phyloP scores from a whole-genome alignment of 2,797 vertebrate species.

The Hemitrygon akajei region DNA sequence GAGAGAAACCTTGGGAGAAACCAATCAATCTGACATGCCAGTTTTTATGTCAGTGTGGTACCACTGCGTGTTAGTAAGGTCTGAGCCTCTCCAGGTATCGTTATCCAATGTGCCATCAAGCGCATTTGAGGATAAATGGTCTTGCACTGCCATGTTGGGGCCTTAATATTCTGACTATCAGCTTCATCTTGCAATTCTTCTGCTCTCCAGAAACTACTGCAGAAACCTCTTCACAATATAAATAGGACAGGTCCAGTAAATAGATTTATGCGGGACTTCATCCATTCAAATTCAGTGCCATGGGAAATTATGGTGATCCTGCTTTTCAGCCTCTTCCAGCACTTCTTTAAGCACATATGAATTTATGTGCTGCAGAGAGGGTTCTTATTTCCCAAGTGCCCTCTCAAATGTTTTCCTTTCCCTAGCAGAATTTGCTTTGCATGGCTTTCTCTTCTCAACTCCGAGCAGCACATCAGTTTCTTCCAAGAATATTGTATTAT shows the following conservation, averaged over 20 bases:
- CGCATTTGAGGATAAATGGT: background rate
- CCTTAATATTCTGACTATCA: background rate
- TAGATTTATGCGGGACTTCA: background rate
- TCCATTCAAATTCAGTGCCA: background rate
- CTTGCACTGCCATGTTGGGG: background rate
- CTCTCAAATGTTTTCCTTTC: background rate
- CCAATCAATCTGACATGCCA: background rate
- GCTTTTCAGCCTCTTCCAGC: background rate
- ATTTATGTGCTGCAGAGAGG: background rate
- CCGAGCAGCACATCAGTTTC: background rate
- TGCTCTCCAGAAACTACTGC: background rate
- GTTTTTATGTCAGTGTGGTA: background rate
- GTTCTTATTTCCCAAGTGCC: slow-evolving; percentile 15
- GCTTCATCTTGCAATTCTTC: background rate
- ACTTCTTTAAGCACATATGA: background rate
- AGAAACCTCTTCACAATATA: background rate
- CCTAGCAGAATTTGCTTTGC: background rate
- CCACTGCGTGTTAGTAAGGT: background rate
- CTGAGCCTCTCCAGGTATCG: background rate
- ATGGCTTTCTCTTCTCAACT: background rate
- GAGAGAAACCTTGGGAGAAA: background rate
- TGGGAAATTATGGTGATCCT: background rate
- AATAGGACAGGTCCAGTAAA: background rate
- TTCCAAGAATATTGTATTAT: background rate
- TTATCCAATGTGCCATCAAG: background rate